Percentiles rank a stretch among this genome's conserved stretches.
Conservation (phyloP, 2,888 invertebrate species). For the Oasisia sp. region DNA sequence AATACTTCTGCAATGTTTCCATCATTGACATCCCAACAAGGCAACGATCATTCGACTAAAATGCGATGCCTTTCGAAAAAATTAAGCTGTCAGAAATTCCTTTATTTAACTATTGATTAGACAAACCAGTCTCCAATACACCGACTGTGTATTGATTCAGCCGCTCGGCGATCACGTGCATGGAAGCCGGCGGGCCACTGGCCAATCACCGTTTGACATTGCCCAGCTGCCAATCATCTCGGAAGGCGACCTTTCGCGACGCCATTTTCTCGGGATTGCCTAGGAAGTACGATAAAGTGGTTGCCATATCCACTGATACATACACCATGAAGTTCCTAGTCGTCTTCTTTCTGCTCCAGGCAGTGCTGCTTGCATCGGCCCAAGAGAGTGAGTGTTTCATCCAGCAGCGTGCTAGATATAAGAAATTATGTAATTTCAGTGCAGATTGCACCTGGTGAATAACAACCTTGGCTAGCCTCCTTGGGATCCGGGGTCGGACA, state of each 20-base stretch:
- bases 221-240: background rate
- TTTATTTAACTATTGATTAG: no score
- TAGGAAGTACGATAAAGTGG: background rate
- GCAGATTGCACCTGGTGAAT: background rate
- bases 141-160: background rate
- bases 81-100: no score
- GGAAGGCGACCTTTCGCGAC: background rate
- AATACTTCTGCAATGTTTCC: no score
- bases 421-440: background rate
- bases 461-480: background rate
- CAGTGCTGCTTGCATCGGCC: background rate
- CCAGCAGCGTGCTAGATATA: background rate
- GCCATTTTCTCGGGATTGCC: background rate
- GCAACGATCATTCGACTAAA: no score
- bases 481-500: background rate
- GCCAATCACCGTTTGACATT: background rate
- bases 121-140: background rate
- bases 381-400: constrained; percentile 4
- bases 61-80: no score
- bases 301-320: background rate
- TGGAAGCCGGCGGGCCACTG: background rate
- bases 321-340: background rate
- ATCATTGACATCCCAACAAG: no score
- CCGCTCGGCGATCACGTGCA: background rate
- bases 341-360: background rate